Evolutionary conservation across 2,888 invertebrate species (phyloP).

Genomic region (Eupeodes luniger): DNA sequence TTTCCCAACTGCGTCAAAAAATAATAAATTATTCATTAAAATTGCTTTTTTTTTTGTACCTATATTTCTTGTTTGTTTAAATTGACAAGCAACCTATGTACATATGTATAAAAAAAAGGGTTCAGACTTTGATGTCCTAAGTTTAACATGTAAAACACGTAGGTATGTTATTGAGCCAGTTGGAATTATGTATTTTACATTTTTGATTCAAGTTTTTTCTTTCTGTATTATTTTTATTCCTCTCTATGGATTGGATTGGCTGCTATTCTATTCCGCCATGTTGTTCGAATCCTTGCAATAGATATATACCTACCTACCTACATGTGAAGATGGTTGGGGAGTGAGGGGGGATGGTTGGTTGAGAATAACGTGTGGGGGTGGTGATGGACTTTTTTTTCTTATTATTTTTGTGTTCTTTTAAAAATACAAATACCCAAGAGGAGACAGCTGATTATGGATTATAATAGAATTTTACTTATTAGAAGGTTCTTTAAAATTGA

Average conservation of each 20-base stretch:
- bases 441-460: conserved; percentile 32
- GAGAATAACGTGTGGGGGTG: background rate
- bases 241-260: conserved; percentile 32
- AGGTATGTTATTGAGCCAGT: conserved; percentile 3
- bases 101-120: background rate
- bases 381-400: conserved; percentile 17
- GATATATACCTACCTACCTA: background rate
- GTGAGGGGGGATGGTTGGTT: background rate
- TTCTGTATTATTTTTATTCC: background rate
- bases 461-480: conserved; percentile 10
- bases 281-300: conserved; percentile 48
- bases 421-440: background rate
- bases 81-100: background rate
- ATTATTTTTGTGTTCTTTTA: background rate
- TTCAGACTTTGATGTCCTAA: background rate
- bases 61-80: background rate
- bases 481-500: background rate
- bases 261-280: conserved; percentile 38
- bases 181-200: background rate
- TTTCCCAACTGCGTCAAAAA: conserved; percentile 34
- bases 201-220: background rate
- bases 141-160: conserved; percentile 23
- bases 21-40: conserved; percentile 31
- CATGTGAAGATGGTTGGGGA: background rate
- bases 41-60: background rate